A percentile compares a stretch with the other conserved stretches of the same genome.
Evolutionary conservation across 2,113 vertebrate genomes (phyloP).

Genomic region (Sigmodon hispidus): DNA sequence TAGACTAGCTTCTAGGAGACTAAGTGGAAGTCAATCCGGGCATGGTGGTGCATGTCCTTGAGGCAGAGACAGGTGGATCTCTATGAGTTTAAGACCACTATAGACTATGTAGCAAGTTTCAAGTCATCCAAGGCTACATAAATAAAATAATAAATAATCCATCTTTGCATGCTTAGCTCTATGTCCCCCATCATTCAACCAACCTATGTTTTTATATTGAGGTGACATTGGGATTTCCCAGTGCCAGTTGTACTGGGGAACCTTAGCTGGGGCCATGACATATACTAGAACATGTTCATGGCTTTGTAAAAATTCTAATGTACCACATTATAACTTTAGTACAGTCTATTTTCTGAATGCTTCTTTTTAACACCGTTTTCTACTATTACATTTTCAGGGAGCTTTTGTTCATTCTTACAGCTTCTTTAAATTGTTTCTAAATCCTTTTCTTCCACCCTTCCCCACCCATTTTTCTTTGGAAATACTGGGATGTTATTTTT

Average conservation of each 20-base stretch:
- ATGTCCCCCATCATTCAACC: background rate
- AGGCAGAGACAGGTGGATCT: background rate
- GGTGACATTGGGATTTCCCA: accelerated
- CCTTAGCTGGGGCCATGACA: too few species aligned
- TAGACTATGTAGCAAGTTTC: background rate
- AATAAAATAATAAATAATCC: background rate
- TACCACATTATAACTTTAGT: background rate
- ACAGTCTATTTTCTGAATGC: background rate
- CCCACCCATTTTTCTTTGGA: background rate
- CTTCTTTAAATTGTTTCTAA: constrained; percentile 9
- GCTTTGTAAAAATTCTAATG: constrained; percentile 2
- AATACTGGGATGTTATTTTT: background rate
- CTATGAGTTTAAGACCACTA: background rate
- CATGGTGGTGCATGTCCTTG: background rate
- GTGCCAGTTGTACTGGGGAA: background rate
- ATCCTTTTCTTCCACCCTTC: background rate
- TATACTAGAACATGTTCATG: background rate
- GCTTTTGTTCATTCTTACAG: background rate
- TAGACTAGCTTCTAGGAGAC: background rate
- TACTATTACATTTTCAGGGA: constrained; percentile 7
- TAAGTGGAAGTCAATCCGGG: background rate
- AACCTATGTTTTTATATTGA: background rate
- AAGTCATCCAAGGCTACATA: background rate
- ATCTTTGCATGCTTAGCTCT: background rate
- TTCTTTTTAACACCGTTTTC: background rate